These are phyloP conservation scores for Odontamblyopus rebecca DNA, from an alignment of 2,797 vertebrate genomes.

Conservation along the genomic window DNA sequence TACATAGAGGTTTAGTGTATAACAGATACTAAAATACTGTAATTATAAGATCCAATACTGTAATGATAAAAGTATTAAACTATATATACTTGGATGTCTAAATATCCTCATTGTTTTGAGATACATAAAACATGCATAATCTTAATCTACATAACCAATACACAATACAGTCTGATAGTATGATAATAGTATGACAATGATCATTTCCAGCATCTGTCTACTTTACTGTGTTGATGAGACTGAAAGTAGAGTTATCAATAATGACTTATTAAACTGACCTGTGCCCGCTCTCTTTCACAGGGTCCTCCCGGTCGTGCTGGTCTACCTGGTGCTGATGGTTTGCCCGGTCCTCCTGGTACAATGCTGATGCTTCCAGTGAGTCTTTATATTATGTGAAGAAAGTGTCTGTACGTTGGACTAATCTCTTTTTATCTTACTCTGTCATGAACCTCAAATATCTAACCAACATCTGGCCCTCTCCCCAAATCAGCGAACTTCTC, in stretches of 20 bases:
- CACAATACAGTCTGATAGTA: no score
- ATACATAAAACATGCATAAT: no score
- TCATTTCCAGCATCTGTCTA: no score
- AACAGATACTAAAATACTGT: not conserved
- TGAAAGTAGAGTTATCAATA: not conserved
- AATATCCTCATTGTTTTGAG: no score
- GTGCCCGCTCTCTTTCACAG: slow-evolving; percentile 59
- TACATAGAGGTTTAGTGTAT: not conserved
- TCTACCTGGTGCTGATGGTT: slow-evolving; percentile 92
- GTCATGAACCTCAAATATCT: no score
- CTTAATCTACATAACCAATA: no score
- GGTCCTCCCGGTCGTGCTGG: slow-evolving; percentile 91
- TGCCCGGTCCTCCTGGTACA: slow-evolving; percentile 95
- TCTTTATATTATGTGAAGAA: slow-evolving; percentile 5
- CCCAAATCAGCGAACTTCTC: no score
- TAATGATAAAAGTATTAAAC: no score
- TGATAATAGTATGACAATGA: no score
- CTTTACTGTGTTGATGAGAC: not conserved
- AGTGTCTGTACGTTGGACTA: not conserved
- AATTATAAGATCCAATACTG: not conserved
- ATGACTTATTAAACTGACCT: not conserved
- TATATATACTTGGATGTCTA: no score
- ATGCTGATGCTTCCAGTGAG: slow-evolving; percentile 98
- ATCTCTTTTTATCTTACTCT: not conserved
- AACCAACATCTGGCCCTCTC: no score